These are phyloP conservation scores for Euleptes europaea DNA, from an alignment of 2,113 vertebrate genomes.

Conservation along the genomic window DNA sequence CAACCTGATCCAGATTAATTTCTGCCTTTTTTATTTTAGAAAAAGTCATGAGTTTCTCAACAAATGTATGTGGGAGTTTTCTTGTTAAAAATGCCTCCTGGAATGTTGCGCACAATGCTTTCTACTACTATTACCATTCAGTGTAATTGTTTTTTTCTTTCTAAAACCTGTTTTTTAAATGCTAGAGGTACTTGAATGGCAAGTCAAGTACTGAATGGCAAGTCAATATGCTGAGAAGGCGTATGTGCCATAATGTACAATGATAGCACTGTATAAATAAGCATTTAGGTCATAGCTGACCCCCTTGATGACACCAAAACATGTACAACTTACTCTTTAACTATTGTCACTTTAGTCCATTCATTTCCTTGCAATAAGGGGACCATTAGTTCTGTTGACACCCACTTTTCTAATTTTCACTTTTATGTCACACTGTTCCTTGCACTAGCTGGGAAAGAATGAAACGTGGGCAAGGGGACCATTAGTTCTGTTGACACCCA, in stretches of 20 bases:
- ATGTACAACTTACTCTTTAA: neutral
- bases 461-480: too few species aligned
- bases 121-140: neutral
- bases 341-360: neutral
- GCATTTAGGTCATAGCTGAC: neutral
- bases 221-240: neutral
- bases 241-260: neutral
- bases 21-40: neutral
- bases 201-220: too few species aligned
- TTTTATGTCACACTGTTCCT: too few species aligned
- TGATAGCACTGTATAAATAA: too few species aligned
- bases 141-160: too few species aligned
- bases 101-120: neutral
- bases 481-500: neutral
- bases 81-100: neutral
- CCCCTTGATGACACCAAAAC: neutral
- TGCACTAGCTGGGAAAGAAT: too few species aligned
- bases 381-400: neutral
- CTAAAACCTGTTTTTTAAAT: neutral
- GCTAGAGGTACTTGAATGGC: neutral
- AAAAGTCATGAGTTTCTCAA: neutral
- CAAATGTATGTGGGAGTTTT: neutral
- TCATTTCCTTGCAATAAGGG: neutral
- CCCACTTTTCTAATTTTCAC: too few species aligned
- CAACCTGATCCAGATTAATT: neutral